Evolutionary conservation across 1,140 invertebrate genomes (phyloP), one percentile per base, ranked within the genome.

Genomic region (Heterodera carotae): DNA sequence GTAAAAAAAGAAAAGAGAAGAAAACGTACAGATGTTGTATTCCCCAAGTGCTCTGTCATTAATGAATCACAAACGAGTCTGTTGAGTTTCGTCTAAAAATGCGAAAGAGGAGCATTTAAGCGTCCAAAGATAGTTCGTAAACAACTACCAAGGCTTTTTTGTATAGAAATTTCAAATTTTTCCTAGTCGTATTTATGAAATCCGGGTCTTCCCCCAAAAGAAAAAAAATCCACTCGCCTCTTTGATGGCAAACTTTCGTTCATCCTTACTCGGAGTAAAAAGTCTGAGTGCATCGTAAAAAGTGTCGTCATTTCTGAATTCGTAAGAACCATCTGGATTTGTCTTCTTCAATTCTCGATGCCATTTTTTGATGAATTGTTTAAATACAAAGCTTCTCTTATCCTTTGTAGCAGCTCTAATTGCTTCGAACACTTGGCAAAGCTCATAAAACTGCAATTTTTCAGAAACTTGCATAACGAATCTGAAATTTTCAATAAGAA

Each of bases 281-380:
- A 79, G 31, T 31, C 78, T 39, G 5, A 79, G 34, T 34, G 69
- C 78, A 22, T 56, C 76, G 59, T 81, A 79, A 53, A 79, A 80
- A 10, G 76, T 76, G 56, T 79, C 78, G 59, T 69, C 69, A 25
- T 43, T 78, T 36, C 68, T 81, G 34, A 66, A 79, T 60, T 81
- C 77, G 53, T 31, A 29, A 53, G 39, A 75, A 5, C 79, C 78
- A 43, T 81, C 64, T 5, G 60, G 3, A 33, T 56, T 77, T 43
- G 12, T 5, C 59, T 60, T 33, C 31, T 76, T 76, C 33, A 70
- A 59, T 62, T 71, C 48, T 34, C 56, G 48, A 10, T 56, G 69
- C 78, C 78, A 79, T 76, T 53, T 68, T 53, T 33, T 79, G 29
- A 80, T 29, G 59, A 79, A 79, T 29, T 68, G 34, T 36, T 82